Percentiles rank a stretch among this genome's conserved stretches.
phyloP scores from a whole-genome alignment of 2,888 invertebrate species.

The Caenorhabditis sp. region DNA sequence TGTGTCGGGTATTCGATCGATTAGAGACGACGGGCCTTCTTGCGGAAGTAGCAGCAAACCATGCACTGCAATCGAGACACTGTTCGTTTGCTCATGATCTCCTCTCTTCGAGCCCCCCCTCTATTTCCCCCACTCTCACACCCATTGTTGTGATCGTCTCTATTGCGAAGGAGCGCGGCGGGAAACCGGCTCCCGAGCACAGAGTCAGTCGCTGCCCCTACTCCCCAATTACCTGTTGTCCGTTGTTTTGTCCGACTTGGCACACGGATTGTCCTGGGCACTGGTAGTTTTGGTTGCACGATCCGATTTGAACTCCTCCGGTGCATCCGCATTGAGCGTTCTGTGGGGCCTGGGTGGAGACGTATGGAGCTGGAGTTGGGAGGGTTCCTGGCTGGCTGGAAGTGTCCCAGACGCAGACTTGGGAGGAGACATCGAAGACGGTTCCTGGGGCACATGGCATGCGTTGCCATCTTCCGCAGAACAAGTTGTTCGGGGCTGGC shows the following conservation, averaged over 20 bases:
- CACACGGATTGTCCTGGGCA: conserved; percentile 82
- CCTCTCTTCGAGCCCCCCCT: conserved; percentile 39
- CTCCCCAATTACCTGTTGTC: conserved; percentile 67
- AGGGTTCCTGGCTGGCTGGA: conserved; percentile 66
- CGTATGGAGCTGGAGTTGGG: conserved; percentile 78
- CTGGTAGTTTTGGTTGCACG: conserved; percentile 81
- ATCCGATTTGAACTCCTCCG: conserved; percentile 82
- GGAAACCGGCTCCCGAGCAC: conserved; percentile 20
- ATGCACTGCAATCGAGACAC: conserved; percentile 75
- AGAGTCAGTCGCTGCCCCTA: conserved; percentile 9
- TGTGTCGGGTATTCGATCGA: conserved; percentile 38
- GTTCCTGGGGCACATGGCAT: conserved; percentile 83
- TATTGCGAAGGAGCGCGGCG: conserved; percentile 31
- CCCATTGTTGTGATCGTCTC: conserved; percentile 48
- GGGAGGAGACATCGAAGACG: conserved; percentile 78
- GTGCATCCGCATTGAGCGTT: conserved; percentile 78
- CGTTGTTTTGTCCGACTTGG: conserved; percentile 79
- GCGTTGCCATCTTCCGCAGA: conserved; percentile 81
- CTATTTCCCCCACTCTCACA: conserved; percentile 10
- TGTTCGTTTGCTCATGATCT: conserved; percentile 62
- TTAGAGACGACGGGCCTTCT: conserved; percentile 73
- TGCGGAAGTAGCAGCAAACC: conserved; percentile 82
- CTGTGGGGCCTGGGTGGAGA: conserved; percentile 71
- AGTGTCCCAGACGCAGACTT: conserved; percentile 73
- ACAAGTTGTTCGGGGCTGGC: conserved; percentile 82